A percentile compares a stretch with the other conserved stretches of the same genome.
Evolutionary conservation across 2,888 invertebrate genomes (phyloP).

Genomic region (Anaspis maculata): DNA sequence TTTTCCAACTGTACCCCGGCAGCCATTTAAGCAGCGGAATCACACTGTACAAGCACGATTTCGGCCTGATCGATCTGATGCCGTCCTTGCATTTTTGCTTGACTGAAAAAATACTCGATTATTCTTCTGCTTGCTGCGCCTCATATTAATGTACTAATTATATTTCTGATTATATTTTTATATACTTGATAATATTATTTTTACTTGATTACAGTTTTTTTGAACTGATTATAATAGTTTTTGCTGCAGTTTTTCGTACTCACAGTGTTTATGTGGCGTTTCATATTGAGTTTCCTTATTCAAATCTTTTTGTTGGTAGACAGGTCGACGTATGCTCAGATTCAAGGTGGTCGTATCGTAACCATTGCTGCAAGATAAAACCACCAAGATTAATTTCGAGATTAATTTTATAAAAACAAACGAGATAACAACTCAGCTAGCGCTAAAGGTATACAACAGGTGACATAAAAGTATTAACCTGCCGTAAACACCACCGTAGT

Average conservation of each 20-base stretch:
- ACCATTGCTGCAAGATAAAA: too few relatives aligned
- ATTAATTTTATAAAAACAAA: too few relatives aligned
- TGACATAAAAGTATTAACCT: too few relatives aligned
- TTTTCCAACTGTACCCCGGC: conserved; percentile 51
- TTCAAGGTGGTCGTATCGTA: too few relatives aligned
- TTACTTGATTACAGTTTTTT: too few relatives aligned
- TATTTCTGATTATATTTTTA: neutral
- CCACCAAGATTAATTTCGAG: too few relatives aligned
- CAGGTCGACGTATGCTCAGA: conserved; percentile 49
- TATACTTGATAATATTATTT: conserved; percentile 1
- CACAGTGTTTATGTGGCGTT: conserved; percentile 43
- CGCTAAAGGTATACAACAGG: too few relatives aligned
- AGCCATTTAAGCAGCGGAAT: conserved; percentile 57
- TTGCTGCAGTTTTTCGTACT: too few relatives aligned
- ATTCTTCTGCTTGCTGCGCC: conserved; percentile 1
- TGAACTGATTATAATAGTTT: too few relatives aligned
- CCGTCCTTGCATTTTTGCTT: conserved; percentile 15
- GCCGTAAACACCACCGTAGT: too few relatives aligned
- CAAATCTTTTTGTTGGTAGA: conserved; percentile 59
- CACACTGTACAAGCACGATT: conserved; percentile 23
- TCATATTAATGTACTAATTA: conserved; percentile 1
- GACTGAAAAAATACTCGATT: conserved; percentile 18
- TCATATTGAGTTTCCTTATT: conserved; percentile 56
- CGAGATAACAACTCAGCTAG: too few relatives aligned
- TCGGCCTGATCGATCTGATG: conserved; percentile 16